phyloP scores from a whole-genome alignment of 2,113 vertebrate species.

The Leucosticte australis region DNA sequence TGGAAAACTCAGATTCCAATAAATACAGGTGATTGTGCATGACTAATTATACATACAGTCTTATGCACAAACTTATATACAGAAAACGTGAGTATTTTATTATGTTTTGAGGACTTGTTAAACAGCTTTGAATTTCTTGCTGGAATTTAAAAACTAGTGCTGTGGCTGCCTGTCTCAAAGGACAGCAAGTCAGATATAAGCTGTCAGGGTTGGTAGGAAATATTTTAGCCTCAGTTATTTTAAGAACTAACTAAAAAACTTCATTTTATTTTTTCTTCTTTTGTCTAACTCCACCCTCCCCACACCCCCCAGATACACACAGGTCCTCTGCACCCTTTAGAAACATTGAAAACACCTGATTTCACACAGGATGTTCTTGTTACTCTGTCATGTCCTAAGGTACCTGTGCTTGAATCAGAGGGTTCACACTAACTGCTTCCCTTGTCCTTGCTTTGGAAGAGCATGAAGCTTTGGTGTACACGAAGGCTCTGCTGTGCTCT shows the following conservation, averaged over 20 bases:
- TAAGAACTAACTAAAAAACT: not conserved
- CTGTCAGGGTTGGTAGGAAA: not conserved
- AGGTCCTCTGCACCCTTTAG: not conserved
- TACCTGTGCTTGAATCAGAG: not conserved
- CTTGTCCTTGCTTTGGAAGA: not conserved
- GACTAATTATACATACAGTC: not conserved
- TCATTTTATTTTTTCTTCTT: not conserved
- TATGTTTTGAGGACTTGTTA: not conserved
- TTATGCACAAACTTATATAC: not conserved
- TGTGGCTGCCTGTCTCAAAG: not conserved
- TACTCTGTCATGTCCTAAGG: not conserved
- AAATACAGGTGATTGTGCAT: not conserved
- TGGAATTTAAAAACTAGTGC: not conserved
- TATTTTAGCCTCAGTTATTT: not conserved
- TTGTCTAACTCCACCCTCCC: not conserved
- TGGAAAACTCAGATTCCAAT: not conserved
- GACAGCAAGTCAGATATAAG: not conserved
- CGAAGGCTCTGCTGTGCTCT: not conserved
- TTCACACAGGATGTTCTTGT: not conserved
- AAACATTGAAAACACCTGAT: not conserved
- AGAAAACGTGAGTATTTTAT: not conserved
- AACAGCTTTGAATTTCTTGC: not conserved
- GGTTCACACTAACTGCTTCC: not conserved
- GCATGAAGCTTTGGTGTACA: not conserved
- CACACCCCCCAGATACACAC: too few relatives aligned